A percentile compares a stretch with the other conserved stretches of the same genome.
phyloP scores from a whole-genome alignment of 2,113 vertebrate species.

The Nematolebias whitei region DNA sequence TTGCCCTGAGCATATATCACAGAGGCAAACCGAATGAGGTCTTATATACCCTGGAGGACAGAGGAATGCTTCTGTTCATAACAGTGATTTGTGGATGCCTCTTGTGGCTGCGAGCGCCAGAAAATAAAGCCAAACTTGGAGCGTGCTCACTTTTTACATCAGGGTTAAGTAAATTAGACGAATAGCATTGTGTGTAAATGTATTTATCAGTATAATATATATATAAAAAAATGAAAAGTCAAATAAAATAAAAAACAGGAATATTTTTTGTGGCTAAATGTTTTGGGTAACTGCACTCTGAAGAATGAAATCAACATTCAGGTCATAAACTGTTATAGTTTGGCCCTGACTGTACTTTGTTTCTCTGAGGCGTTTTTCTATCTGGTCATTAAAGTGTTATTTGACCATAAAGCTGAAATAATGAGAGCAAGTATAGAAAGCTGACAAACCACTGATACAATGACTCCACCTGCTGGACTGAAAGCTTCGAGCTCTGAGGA shows the following conservation, averaged over 20 bases:
- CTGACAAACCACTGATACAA: conserved; percentile 24
- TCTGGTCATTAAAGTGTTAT: not conserved
- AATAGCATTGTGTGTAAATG: not conserved
- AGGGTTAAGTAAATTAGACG: not conserved
- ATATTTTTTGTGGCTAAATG: not conserved
- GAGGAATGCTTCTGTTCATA: conserved; percentile 83
- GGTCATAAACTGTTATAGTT: not conserved
- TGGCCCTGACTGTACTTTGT: not conserved
- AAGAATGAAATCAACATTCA: not conserved
- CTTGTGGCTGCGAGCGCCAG: conserved; percentile 43
- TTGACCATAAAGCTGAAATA: not conserved
- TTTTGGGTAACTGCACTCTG: too few species aligned
- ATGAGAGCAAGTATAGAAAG: not conserved
- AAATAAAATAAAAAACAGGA: not conserved
- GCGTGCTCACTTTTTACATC: not conserved
- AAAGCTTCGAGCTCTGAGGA: not conserved
- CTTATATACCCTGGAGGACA: conserved; percentile 77
- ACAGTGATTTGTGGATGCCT: conserved; percentile 78
- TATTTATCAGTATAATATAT: not conserved
- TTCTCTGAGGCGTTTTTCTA: not conserved
- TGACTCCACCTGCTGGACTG: conserved; percentile 60
- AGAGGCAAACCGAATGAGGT: conserved; percentile 72
- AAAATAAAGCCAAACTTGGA: conserved; percentile 33
- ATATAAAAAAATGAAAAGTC: not conserved
- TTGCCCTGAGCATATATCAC: conserved; percentile 80